phyloP scores from a whole-genome alignment of 2,113 vertebrate species.

The Salvelinus namaycush region DNA sequence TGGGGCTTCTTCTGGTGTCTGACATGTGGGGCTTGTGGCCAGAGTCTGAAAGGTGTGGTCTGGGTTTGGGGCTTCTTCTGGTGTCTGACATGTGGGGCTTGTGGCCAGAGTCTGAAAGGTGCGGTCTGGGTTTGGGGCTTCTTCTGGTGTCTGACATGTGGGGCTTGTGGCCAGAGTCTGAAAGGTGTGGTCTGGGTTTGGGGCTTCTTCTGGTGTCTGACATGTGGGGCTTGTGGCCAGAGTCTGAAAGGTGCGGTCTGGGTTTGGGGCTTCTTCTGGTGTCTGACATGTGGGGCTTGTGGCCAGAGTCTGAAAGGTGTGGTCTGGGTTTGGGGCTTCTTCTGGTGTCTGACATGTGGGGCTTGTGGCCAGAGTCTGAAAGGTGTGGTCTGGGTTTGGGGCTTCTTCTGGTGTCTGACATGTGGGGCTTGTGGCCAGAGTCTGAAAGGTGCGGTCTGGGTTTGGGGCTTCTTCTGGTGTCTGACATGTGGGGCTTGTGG shows the following conservation, averaged over 20 bases:
- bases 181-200: background rate
- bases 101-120: too few species aligned
- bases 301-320: too few species aligned
- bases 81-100: too few species aligned
- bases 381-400: slow-evolving; percentile 12
- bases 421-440: too few species aligned
- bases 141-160: background rate
- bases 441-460: background rate
- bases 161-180: too few species aligned
- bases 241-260: background rate
- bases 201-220: slow-evolving; percentile 21
- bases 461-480: slow-evolving; percentile 40
- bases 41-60: background rate
- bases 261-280: slow-evolving; percentile 29
- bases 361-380: too few species aligned
- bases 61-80: slow-evolving; percentile 29
- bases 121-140: slow-evolving; percentile 19
- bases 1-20: slow-evolving; percentile 25
- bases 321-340: slow-evolving; percentile 26
- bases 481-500: too few species aligned
- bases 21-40: too few species aligned
- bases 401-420: background rate
- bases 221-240: too few species aligned
- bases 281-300: too few species aligned
- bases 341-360: background rate